Base-by-base conservation (phyloP, 1,140 invertebrate species). In the Orius laevigatus region DNA sequence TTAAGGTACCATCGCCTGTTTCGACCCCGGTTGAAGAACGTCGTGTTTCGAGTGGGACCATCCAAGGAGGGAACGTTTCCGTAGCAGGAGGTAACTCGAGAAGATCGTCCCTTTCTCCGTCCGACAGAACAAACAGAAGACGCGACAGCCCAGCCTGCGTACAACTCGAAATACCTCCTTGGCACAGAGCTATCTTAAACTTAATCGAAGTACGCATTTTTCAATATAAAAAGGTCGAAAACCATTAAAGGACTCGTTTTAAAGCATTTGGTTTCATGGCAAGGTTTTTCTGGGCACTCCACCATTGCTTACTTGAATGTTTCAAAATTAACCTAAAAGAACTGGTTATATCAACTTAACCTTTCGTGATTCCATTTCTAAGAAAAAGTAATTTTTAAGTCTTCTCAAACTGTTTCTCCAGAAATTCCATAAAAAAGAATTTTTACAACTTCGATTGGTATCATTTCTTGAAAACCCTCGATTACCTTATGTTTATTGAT, bases 171-270 rank as follows among this genome's bases (percentile, higher is more conserved):
- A 59, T 67, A 48, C 66, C 68, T 4, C 60, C 62, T 1, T 61
- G 62, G 53, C 68, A 70, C 50, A 55, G 61, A 11, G 60, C 62
- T 19, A 66, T 69, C 8, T 58, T 69, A 33, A 59, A 60, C 9
- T 65, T 67, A 49, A 62, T 69, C 10, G 66, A 69, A 62, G 67
- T 69, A 58, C 45, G 46, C 40, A 20, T 5, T 12, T 9, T 45
- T 38, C 8, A 34, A 38, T 38, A 4, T 38, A 12, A 38, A 39
- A 39, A 16, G 8, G n/a, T 35, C 33, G n/a, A 35, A 35, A 35
- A 9, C 8, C n/a, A 35, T 35, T n/a, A 9, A n/a, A 35, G 8
- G 33, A 35, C 33, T 35, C 33, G n/a, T n/a, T n/a, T n/a, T n/a
- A n/a, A n/a, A n/a, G n/a, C n/a, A n/a, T n/a, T n/a, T n/a, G n/a